Evolutionary conservation across 2,113 vertebrate species (phyloP), one percentile per base, ranked within the genome.

Genomic region (Manacus vitellinus): DNA sequence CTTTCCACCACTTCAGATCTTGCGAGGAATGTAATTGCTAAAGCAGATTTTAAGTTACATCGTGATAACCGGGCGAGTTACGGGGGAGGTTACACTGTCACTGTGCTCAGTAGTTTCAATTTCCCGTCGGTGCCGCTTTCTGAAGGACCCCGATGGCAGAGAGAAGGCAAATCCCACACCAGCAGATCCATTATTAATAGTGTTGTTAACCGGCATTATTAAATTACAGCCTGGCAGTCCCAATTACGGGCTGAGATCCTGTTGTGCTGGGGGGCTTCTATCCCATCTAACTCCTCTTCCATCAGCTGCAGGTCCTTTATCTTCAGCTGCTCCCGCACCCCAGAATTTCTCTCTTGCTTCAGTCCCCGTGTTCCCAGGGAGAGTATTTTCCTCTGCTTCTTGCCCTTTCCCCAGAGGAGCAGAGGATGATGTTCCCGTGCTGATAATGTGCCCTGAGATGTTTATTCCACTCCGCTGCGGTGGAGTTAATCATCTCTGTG

Each of bases 11-110:
- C 94, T 92, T 96, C 94, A 96, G 95, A 95, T 95, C 96, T 97
- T 89, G 94, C 3, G 92, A 95, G 94, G 78, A 92, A 78, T 75
- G 74, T 97, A 97, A 97, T 97, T 95, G 96, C 95, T 89, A 41
- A 85, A 96, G 94, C 95, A 94, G 94, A 93, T 95, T 96, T 93
- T 51, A 30, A 94, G 96, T 94, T 95, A 71, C 95, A 68, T 68
- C 85, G 2, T 47, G 95, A 94, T 89, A 96, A 75, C 81, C 3
- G 35, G 85, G 92, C 39, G 27, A 95, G 92, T 96, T 93, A 85
- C 39, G 9, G 94, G 92, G 96, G 94, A 94, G 95, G 95, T 89
- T 72, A 55, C 74, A 41, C 85, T 90, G 39, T 89, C 74, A 14
- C 92, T 92, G 85, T 21, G 47, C 95, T 95, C 75, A 13, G 73